A percentile compares a stretch with the other conserved stretches of the same genome.
Evolutionary conservation across 2,888 invertebrate genomes (phyloP).

Genomic region (Diplolepis rosae): DNA sequence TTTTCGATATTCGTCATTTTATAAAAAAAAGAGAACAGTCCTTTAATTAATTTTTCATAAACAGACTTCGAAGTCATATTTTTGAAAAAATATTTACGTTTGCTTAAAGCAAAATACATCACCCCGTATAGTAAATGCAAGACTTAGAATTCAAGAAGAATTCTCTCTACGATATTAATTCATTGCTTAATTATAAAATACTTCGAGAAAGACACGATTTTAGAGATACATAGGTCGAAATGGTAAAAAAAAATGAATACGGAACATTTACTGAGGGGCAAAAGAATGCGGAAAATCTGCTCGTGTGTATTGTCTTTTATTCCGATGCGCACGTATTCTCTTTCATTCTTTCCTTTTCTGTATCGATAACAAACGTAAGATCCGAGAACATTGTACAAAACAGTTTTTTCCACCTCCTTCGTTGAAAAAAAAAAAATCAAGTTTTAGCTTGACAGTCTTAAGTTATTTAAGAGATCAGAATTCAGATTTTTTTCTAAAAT

Average conservation of each 20-base stretch:
- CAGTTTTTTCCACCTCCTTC: neutral
- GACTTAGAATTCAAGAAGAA: neutral
- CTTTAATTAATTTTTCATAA: neutral
- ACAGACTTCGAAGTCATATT: neutral
- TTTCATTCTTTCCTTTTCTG: conserved; percentile 36
- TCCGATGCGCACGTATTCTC: conserved; percentile 7
- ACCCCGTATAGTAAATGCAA: conserved; percentile 7
- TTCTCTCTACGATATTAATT: neutral
- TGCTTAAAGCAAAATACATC: conserved; percentile 8
- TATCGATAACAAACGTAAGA: conserved; percentile 45
- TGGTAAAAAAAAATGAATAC: conserved; percentile 2
- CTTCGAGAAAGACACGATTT: neutral
- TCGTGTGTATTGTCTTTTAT: neutral
- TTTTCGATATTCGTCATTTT: neutral
- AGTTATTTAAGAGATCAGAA: too few relatives aligned
- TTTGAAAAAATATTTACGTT: neutral
- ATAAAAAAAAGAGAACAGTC: neutral
- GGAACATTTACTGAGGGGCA: neutral
- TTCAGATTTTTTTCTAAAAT: neutral
- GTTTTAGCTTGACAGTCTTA: neutral
- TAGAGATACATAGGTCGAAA: neutral
- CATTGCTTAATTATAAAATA: neutral
- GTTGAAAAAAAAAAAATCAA: neutral
- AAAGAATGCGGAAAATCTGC: neutral
- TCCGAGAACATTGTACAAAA: neutral